Evolutionary conservation across 2,113 vertebrate species (phyloP), one percentile per base, ranked within the genome.

Genomic region (Tenrec ecaudatus): DNA sequence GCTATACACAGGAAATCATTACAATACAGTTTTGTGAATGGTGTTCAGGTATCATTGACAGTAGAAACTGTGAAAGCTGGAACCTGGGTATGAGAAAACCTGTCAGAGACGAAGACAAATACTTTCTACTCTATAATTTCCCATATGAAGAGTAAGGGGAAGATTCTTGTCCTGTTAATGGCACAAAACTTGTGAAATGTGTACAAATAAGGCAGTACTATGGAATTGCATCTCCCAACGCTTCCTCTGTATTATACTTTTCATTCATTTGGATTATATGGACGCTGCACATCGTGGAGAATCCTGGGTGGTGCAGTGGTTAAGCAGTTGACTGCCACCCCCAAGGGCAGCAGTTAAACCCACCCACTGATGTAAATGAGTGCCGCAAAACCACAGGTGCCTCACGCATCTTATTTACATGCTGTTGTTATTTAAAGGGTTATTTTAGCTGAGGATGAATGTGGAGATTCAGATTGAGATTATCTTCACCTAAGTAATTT

Each of bases 341-440:
- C 19, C 36, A 73, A 73, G 7, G 9, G 20, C 9, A 2, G 2
- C 1, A 3, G 6, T 36, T 73, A 11, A 73, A 73, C 25, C 23
- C 25, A 36, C 25, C n/a, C 14, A 73, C 8, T 33, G 33, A 22
- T 22, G 71, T 20, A 33, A 57, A 16, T 40, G n/a, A 3, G 4
- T 15, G 16, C 43, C 14, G 1, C 33, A 6, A 73, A 58, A 40
- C 43, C 64, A 36, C 20, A 33, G 53, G n/a, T 40, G 12, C 57
- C 20, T 36, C 40, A 10, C 25, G 58, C n/a, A 11, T 64, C 22
- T 62, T 14, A 22, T 27, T 33, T 58, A 40, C 22, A 38, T 3
- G 43, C 11, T 4, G 0, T 17, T 8, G 14, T 19, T 76, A 25
- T 25, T 36, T 6, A 2, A 0, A 27, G 22, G n/a, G 36, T 31